Percentiles rank a stretch among this genome's conserved stretches.
phyloP scores from a whole-genome alignment of 64 coral and sea anemone genomes.

The Stichodactyla mertensii region DNA sequence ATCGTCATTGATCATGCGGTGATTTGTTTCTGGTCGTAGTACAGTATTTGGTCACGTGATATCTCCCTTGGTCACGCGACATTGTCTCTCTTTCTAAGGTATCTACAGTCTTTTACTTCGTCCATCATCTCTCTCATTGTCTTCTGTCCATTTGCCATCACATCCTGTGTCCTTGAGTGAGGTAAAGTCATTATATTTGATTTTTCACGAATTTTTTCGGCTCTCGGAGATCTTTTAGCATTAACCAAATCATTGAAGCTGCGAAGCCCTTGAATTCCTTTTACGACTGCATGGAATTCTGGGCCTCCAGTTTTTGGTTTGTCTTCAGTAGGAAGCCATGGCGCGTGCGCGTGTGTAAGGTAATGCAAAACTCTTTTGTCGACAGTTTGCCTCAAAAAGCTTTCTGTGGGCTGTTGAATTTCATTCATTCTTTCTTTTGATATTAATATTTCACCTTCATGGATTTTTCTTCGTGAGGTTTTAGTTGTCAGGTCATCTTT shows the following conservation, averaged over 20 bases:
- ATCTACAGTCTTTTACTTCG: constrained; percentile 24
- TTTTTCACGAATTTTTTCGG: neutral
- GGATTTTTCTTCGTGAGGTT: neutral
- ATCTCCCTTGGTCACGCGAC: neutral
- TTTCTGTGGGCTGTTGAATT: constrained; percentile 38
- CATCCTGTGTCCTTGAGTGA: neutral
- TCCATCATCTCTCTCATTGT: constrained; percentile 20
- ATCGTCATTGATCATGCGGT: neutral
- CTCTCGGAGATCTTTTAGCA: neutral
- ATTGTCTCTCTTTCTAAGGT: constrained; percentile 18
- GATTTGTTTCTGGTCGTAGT: too few relatives aligned
- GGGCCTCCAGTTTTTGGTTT: neutral
- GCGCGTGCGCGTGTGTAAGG: neutral
- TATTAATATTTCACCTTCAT: neutral
- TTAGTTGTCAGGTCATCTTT: neutral
- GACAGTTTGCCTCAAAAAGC: constrained; percentile 31
- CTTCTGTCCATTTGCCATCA: neutral
- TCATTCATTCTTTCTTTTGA: constrained; percentile 10
- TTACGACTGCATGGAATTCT: constrained; percentile 2
- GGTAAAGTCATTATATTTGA: neutral
- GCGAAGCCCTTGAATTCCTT: constrained; percentile 6
- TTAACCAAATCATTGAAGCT: neutral
- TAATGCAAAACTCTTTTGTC: neutral
- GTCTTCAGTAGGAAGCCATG: neutral
- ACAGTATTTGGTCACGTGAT: neutral